Percentiles rank a stretch among this genome's conserved stretches.
phyloP scores from a whole-genome alignment of 1,140 invertebrate genomes.

The Halictus rubicundus region DNA sequence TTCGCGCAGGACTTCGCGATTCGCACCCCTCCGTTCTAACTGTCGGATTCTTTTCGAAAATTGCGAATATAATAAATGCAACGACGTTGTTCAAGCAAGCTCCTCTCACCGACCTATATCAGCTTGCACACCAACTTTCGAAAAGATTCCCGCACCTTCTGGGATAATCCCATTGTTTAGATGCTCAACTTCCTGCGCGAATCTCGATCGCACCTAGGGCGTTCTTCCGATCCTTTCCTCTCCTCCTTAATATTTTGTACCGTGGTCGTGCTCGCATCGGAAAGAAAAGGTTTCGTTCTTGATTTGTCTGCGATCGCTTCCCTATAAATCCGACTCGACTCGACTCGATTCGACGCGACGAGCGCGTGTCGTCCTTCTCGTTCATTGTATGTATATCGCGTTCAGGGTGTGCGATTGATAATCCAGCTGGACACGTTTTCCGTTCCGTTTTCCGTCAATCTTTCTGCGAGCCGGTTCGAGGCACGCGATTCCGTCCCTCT shows the following conservation, averaged over 20 bases:
- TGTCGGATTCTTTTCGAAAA: no score
- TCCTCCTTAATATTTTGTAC: conserved; percentile 27
- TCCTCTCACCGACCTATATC: no score
- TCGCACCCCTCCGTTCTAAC: no score
- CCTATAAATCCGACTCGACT: not conserved
- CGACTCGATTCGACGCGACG: no score
- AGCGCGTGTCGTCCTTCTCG: conserved; percentile 26
- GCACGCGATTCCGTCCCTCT: not conserved
- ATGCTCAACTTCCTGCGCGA: conserved; percentile 21
- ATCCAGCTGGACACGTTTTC: not conserved
- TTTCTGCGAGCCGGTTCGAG: not conserved
- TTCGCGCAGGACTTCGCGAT: not conserved
- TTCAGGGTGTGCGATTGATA: not conserved
- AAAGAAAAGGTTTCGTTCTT: conserved; percentile 13
- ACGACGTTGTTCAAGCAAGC: not conserved
- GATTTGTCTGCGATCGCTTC: not conserved
- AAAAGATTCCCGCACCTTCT: no score
- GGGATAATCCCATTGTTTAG: not conserved
- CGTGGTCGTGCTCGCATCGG: conserved; percentile 42
- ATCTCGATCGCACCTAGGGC: conserved; percentile 13
- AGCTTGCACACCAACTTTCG: no score
- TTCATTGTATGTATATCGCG: conserved; percentile 5
- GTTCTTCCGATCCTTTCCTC: not conserved
- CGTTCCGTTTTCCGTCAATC: not conserved
- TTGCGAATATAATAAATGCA: no score